Evolutionary conservation across 2,113 vertebrate species (phyloP).

Genomic region (Promerops cafer): DNA sequence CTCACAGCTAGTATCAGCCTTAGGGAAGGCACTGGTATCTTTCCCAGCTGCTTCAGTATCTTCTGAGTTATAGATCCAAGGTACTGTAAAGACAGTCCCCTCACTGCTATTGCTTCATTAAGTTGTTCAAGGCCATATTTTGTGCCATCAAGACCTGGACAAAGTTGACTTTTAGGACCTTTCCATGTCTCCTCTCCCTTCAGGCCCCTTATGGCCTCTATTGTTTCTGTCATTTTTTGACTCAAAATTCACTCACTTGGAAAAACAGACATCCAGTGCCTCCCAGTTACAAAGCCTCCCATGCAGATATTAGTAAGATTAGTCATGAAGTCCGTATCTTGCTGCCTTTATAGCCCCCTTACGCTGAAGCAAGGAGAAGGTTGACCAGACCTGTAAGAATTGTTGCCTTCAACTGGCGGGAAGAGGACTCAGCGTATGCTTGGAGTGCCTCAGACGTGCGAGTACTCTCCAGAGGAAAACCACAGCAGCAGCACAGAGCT

Average conservation of each 20-base stretch:
- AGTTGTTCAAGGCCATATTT: conserved; percentile 48
- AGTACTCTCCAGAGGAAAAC: background rate
- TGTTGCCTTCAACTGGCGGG: background rate
- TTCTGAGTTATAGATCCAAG: conserved; percentile 33
- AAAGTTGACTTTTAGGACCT: background rate
- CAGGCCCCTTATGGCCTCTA: background rate
- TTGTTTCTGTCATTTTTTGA: background rate
- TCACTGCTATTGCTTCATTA: conserved; percentile 70
- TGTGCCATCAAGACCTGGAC: conserved; percentile 21
- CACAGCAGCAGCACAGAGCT: background rate
- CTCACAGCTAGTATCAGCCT: conserved; percentile 20
- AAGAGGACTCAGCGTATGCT: background rate
- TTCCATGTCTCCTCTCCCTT: background rate
- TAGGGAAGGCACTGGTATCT: conserved; percentile 23
- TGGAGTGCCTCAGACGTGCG: background rate
- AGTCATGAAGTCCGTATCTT: background rate
- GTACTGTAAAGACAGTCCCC: conserved; percentile 21
- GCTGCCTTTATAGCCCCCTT: background rate
- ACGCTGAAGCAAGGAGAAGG: background rate
- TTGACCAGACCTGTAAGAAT: background rate
- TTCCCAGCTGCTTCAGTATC: conserved; percentile 34
- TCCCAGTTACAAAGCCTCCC: background rate
- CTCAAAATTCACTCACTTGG: conserved; percentile 56
- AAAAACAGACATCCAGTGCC: conserved; percentile 14
- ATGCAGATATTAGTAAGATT: background rate